phyloP scores from a whole-genome alignment of 2,113 vertebrate genomes.

The Coptodon rendalli region DNA sequence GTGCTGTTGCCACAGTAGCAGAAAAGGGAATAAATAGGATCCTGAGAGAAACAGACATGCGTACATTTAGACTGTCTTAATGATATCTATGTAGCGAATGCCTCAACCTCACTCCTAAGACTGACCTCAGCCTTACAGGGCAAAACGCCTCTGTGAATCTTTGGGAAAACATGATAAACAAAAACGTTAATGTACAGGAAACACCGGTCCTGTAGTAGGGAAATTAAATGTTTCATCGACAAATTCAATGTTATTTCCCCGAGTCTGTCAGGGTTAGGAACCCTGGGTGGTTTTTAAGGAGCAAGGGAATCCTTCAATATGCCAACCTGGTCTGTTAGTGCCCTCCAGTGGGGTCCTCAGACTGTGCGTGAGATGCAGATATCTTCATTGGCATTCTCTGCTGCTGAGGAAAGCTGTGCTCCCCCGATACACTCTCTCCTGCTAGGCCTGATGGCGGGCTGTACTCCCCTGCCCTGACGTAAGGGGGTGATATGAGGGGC shows the following conservation, averaged over 20 bases:
- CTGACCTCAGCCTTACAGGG: conserved; percentile 21
- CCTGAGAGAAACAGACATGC: conserved; percentile 65
- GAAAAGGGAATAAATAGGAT: conserved; percentile 65
- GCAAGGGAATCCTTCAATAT: conserved; percentile 66
- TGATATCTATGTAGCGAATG: conserved; percentile 30
- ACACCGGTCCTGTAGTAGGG: conserved; percentile 1
- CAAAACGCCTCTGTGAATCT: conserved; percentile 40
- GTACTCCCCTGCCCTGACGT: conserved; percentile 72
- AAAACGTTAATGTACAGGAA: conserved; percentile 22
- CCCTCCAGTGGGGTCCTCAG: conserved; percentile 74
- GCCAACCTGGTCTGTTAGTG: conserved; percentile 52
- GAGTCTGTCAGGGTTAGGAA: not conserved
- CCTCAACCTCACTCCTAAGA: conserved; percentile 23
- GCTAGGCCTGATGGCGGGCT: conserved; percentile 67
- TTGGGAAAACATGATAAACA: conserved; percentile 66
- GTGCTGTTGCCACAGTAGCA: conserved; percentile 39
- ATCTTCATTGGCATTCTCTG: conserved; percentile 69
- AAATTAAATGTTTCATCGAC: conserved; percentile 7
- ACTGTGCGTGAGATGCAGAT: conserved; percentile 27
- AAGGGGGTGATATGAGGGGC: conserved; percentile 73
- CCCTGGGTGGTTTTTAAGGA: conserved; percentile 6
- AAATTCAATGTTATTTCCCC: not conserved
- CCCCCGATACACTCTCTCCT: conserved; percentile 62
- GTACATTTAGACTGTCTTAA: conserved; percentile 32
- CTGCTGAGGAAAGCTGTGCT: conserved; percentile 62